Evolutionary conservation across 2,797 vertebrate species (phyloP).

Genomic region (Cetoscarus ocellatus): DNA sequence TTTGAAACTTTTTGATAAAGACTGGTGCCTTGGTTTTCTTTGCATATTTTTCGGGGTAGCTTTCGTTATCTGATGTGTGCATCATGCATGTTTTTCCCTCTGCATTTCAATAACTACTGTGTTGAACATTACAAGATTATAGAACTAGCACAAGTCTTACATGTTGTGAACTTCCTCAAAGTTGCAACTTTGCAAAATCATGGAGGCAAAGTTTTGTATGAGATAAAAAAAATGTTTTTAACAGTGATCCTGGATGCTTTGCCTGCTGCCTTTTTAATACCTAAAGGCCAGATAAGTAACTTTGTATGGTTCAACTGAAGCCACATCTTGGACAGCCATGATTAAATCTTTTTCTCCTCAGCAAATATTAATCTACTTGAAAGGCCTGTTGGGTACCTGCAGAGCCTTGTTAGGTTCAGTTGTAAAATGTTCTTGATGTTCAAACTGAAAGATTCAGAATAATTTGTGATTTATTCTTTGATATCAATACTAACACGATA

Average conservation of each 20-base stretch:
- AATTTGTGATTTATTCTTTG: no score
- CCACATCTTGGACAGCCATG: background rate
- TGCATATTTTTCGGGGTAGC: no score
- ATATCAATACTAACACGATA: no score
- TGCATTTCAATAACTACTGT: background rate
- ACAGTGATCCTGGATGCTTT: background rate
- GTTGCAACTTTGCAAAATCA: background rate
- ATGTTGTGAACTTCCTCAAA: background rate
- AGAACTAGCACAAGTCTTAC: background rate
- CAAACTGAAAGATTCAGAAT: background rate
- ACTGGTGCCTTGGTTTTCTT: no score
- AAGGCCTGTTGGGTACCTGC: background rate
- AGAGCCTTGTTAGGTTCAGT: background rate
- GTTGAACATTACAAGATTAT: background rate
- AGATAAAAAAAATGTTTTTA: background rate
- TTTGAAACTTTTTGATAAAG: no score
- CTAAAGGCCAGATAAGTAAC: conserved; percentile 10
- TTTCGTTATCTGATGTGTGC: no score
- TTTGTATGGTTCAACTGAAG: conserved; percentile 18
- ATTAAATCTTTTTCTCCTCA: background rate
- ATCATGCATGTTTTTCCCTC: background rate
- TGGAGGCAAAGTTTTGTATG: background rate
- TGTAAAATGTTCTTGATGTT: background rate
- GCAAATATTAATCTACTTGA: background rate
- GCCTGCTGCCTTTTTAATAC: conserved; percentile 7